A percentile compares a stretch with the other conserved stretches of the same genome.
phyloP scores from a whole-genome alignment of 2,113 vertebrate genomes.

The Nothoprocta perdicaria region DNA sequence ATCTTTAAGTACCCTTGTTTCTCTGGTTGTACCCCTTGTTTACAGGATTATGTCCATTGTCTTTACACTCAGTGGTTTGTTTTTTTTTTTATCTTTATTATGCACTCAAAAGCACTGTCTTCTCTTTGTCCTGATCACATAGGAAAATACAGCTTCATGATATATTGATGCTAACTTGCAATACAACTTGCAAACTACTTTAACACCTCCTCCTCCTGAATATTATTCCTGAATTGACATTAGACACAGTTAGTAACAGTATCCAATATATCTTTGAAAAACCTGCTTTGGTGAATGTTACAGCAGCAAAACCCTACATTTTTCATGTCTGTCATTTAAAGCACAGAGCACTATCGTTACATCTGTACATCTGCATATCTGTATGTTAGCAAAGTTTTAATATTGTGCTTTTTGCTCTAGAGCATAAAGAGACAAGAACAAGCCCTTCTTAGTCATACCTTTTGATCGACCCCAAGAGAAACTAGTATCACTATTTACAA shows the following conservation, averaged over 20 bases:
- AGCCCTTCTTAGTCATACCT: neutral
- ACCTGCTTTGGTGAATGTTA: neutral
- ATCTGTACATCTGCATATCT: neutral
- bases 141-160: neutral
- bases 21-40: neutral
- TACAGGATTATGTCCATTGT: neutral
- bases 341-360: neutral
- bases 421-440: neutral
- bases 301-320: neutral
- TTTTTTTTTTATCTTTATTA: neutral
- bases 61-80: neutral
- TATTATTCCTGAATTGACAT: conserved; percentile 13
- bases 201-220: neutral
- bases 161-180: neutral
- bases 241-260: conserved; percentile 2
- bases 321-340: neutral
- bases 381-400: neutral
- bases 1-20: neutral
- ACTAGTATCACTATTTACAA: neutral
- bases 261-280: neutral
- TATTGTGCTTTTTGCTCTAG: neutral
- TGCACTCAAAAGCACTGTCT: neutral
- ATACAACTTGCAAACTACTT: neutral
- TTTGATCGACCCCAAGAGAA: neutral
- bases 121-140: neutral